These are phyloP conservation scores for Hoplodrina blanda DNA, from an alignment of 2,888 invertebrate genomes.

Conservation along the genomic window DNA sequence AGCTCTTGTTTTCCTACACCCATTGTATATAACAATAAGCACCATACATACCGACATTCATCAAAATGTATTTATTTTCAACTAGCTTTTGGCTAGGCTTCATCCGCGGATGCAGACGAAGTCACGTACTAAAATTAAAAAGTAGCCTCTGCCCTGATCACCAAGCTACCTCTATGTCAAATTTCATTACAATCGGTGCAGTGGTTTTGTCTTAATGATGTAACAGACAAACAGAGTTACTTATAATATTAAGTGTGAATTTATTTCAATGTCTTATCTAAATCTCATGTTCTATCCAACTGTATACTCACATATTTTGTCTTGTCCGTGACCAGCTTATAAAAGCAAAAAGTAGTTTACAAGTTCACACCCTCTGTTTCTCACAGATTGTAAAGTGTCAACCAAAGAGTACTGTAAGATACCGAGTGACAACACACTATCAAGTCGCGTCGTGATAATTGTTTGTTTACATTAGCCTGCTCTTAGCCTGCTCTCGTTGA, in stretches of 20 bases:
- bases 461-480: slow-evolving; percentile 54
- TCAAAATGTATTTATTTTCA: neutral
- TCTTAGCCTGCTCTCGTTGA: slow-evolving; percentile 16
- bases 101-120: too few species aligned
- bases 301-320: neutral
- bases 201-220: too few species aligned
- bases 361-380: slow-evolving; percentile 47
- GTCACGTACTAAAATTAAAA: too few species aligned
- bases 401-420: slow-evolving; percentile 1
- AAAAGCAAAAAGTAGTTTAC: slow-evolving; percentile 18
- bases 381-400: slow-evolving; percentile 57
- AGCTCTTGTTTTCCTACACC: too few species aligned
- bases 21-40: neutral
- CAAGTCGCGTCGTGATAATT: slow-evolving; percentile 39
- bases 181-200: too few species aligned
- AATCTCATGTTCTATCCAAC: neutral
- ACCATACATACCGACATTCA: neutral
- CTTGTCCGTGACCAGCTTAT: slow-evolving; percentile 14
- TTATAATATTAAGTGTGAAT: too few species aligned
- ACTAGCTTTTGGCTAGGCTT: too few species aligned
- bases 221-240: too few species aligned
- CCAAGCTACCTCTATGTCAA: too few species aligned
- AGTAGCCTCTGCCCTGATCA: too few species aligned
- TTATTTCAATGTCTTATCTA: too few species aligned
- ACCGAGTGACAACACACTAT: slow-evolving; percentile 8